Percentiles rank a stretch among this genome's conserved stretches.
Conservation (phyloP, 92 coral and sea anemone species). For the Phenganax marumi region DNA sequence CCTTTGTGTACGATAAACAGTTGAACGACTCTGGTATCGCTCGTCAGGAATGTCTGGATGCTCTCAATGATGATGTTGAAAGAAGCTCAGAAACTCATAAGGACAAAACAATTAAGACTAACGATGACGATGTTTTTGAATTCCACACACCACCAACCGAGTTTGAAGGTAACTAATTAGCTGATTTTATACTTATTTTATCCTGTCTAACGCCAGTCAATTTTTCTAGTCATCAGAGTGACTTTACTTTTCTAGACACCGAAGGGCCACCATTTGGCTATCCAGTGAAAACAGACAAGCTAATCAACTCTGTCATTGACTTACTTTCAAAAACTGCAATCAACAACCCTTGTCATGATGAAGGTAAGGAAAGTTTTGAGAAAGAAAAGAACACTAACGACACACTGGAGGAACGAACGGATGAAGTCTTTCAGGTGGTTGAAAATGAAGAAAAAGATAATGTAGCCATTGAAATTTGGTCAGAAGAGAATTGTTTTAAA, state of each 20-base stretch:
- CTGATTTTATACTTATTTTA: background rate
- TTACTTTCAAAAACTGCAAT: slow-evolving; percentile 58
- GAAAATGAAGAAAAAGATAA: slow-evolving; percentile 1
- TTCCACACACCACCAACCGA: slow-evolving; percentile 37
- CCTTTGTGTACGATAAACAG: background rate
- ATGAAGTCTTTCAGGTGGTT: background rate
- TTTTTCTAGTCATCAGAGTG: too few relatives aligned
- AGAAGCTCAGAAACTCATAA: background rate
- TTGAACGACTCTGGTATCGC: background rate
- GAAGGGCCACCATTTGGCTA: slow-evolving; percentile 83
- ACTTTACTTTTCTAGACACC: background rate
- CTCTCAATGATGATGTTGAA: background rate
- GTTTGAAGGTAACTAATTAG: slow-evolving; percentile 24
- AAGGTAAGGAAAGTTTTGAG: slow-evolving; percentile 29
- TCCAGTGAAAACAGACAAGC: slow-evolving; percentile 77
- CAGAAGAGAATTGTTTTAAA: background rate
- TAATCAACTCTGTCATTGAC: slow-evolving; percentile 73
- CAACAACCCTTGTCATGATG: slow-evolving; percentile 31
- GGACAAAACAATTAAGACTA: background rate
- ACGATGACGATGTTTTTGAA: slow-evolving; percentile 16
- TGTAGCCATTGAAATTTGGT: too few relatives aligned
- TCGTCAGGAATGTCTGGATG: background rate
- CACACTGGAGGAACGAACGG: background rate
- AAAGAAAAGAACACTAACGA: background rate
- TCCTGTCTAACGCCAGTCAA: background rate